Evolutionary conservation across 1,140 invertebrate species (phyloP).

Genomic region (Drosophila triauraria): DNA sequence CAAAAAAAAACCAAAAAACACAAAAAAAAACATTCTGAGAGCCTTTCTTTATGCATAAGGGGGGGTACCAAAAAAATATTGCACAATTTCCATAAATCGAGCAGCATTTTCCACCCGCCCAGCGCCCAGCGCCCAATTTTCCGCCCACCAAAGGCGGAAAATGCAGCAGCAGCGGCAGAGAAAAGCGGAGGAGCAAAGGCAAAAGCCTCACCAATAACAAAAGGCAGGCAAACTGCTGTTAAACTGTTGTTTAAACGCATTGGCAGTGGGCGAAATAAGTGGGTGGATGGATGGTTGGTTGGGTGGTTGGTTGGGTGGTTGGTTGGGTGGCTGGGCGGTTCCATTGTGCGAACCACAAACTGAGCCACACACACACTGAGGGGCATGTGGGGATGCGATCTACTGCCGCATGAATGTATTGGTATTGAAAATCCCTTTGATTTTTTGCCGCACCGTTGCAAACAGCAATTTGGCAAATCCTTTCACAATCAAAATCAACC

Average conservation of each 20-base stretch:
- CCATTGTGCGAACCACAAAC: constrained; percentile 75
- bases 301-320: too few species aligned
- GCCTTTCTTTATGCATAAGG: background rate
- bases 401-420: constrained; percentile 63
- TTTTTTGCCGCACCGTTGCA: constrained; percentile 80
- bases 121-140: constrained; percentile 11
- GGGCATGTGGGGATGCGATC: constrained; percentile 24
- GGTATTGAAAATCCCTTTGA: constrained; percentile 81
- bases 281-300: constrained; percentile 5
- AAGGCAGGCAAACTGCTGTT: constrained; percentile 79
- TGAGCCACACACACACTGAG: constrained; percentile 53
- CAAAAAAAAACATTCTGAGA: background rate
- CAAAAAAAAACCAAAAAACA: too few species aligned
- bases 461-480: constrained; percentile 84
- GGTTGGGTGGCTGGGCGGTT: constrained; percentile 1
- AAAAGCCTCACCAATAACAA: constrained; percentile 79
- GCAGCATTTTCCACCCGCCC: background rate
- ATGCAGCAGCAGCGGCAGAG: constrained; percentile 32
- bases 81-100: constrained; percentile 79
- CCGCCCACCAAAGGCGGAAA: constrained; percentile 52
- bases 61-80: constrained; percentile 44
- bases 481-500: constrained; percentile 85
- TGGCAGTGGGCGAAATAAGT: constrained; percentile 36
- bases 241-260: constrained; percentile 82
- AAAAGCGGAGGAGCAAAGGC: constrained; percentile 51